These are phyloP conservation scores for Sarotherodon lohbergeri DNA, from an alignment of 2,113 vertebrate genomes.

Conservation along the genomic window DNA sequence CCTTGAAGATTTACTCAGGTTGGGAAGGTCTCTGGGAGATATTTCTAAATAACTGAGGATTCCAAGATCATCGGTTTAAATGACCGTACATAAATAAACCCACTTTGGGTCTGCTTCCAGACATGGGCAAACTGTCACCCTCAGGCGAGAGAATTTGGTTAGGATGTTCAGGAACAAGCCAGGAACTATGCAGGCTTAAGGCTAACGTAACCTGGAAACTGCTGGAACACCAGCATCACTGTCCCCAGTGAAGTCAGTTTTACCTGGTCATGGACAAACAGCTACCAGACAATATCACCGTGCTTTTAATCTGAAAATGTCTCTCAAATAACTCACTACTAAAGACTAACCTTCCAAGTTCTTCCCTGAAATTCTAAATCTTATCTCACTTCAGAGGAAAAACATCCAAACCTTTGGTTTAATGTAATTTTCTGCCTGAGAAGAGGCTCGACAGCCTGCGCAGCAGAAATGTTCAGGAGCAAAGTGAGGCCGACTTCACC, in stretches of 20 bases:
- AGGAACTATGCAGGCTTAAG: background rate
- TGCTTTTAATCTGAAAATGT: rapidly evolving
- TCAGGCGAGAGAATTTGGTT: background rate
- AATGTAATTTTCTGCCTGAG: background rate
- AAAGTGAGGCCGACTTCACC: background rate
- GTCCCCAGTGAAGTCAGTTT: background rate
- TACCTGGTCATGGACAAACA: background rate
- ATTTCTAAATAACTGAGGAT: background rate
- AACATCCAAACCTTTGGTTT: background rate
- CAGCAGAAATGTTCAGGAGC: background rate
- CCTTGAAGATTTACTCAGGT: background rate
- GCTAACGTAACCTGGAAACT: background rate
- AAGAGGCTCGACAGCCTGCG: background rate
- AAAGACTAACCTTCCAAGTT: background rate
- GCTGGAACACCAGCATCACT: background rate
- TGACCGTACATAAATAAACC: rapidly evolving
- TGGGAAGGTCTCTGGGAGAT: background rate
- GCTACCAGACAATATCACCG: background rate
- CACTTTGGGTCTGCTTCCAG: background rate
- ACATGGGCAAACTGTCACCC: background rate
- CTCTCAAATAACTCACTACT: background rate
- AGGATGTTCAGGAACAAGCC: background rate
- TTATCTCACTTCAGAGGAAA: background rate
- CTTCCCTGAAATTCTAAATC: background rate
- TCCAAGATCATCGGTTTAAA: rapidly evolving